Evolutionary conservation across 2,797 vertebrate genomes (phyloP).

Genomic region (Rhinella marina): DNA sequence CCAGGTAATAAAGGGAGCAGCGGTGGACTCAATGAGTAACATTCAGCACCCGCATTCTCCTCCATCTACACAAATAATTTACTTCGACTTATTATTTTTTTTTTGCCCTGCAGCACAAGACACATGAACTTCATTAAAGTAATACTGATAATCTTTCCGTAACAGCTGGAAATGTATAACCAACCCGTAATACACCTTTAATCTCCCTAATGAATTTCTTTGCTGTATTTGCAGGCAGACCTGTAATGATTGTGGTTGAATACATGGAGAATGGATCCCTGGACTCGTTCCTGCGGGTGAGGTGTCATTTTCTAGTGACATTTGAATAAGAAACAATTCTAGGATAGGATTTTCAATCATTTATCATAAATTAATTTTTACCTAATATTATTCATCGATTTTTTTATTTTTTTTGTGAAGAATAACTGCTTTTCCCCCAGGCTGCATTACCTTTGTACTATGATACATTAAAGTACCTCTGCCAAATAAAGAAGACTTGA

Average conservation of each 20-base stretch:
- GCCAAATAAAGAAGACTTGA: constrained; percentile 63
- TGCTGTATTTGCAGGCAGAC: constrained; percentile 85
- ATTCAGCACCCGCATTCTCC: neutral
- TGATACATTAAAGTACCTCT: constrained; percentile 65
- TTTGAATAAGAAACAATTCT: constrained; percentile 73
- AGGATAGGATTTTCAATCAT: constrained; percentile 72
- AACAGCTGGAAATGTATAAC: constrained; percentile 65
- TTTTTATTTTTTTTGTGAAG: constrained; percentile 56
- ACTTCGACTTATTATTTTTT: constrained; percentile 23
- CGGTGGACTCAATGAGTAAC: constrained; percentile 5
- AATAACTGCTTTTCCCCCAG: constrained; percentile 67
- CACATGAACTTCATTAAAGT: constrained; percentile 64
- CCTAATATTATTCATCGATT: constrained; percentile 72
- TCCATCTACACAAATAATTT: constrained; percentile 44
- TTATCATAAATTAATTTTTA: constrained; percentile 75
- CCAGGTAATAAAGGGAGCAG: constrained; percentile 36
- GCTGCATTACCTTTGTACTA: constrained; percentile 65
- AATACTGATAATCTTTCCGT: constrained; percentile 66
- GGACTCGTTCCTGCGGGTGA: constrained; percentile 94
- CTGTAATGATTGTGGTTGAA: constrained; percentile 97
- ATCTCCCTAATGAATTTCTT: constrained; percentile 68
- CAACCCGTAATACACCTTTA: constrained; percentile 58
- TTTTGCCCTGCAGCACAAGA: constrained; percentile 45
- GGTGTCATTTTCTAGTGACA: constrained; percentile 72
- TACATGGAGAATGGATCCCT: constrained; percentile 97